Conservation (phyloP, 2,888 invertebrate genomes). For the Sepiola atlantica region DNA sequence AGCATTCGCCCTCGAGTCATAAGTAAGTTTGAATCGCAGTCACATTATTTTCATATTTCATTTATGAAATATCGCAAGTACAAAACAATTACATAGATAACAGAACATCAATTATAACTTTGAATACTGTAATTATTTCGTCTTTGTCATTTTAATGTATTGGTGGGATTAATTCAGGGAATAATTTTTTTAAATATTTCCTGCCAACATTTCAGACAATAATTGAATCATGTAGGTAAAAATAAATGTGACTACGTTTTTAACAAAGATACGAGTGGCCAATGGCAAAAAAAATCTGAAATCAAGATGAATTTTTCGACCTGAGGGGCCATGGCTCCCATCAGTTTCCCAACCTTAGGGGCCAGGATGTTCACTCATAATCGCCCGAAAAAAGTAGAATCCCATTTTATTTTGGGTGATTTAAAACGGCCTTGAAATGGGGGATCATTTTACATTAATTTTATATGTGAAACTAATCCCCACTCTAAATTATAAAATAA, state of each 20-base stretch:
- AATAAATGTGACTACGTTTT: neutral
- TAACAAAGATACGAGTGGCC: too few relatives aligned
- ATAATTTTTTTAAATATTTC: neutral
- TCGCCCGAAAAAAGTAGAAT: too few relatives aligned
- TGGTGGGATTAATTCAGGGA: neutral
- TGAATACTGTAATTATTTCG: slow-evolving; percentile 13
- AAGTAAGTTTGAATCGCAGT: neutral
- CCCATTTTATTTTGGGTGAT: too few relatives aligned
- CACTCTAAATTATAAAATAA: too few relatives aligned
- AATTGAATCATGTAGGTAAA: neutral
- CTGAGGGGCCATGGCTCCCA: too few relatives aligned
- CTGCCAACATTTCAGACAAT: neutral
- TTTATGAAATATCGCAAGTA: neutral
- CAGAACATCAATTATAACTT: neutral
- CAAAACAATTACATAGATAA: neutral
- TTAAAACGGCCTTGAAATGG: too few relatives aligned
- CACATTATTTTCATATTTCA: slow-evolving; percentile 1
- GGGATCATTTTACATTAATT: too few relatives aligned
- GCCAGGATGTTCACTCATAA: too few relatives aligned
- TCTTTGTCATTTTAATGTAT: neutral
- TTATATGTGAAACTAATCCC: too few relatives aligned
- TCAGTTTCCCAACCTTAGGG: too few relatives aligned
- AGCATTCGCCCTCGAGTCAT: neutral
- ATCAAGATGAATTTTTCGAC: too few relatives aligned
- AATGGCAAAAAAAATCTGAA: too few relatives aligned